Evolutionary conservation across 2,113 vertebrate genomes (phyloP).

Genomic region (Lucifuga dentata): DNA sequence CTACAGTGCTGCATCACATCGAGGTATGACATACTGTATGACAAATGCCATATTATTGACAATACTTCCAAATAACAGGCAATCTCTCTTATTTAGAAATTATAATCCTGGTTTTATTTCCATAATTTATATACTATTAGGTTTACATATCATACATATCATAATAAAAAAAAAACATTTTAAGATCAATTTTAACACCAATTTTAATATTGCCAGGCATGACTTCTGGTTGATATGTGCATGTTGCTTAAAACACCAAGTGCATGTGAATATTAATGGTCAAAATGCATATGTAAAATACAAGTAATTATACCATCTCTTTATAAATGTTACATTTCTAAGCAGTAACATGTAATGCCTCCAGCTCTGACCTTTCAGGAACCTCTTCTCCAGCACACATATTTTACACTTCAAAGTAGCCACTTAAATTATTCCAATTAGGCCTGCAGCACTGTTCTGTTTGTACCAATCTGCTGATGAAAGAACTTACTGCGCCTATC

Average conservation of each 20-base stretch:
- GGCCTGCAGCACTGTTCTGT: slow-evolving; percentile 55
- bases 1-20: too few species aligned
- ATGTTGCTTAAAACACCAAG: too few species aligned
- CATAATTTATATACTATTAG: too few species aligned
- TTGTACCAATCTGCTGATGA: slow-evolving; percentile 71
- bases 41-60: too few species aligned
- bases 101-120: slow-evolving; percentile 12
- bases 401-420: slow-evolving; percentile 78
- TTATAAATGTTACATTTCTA: slow-evolving; percentile 37
- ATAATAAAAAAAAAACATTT: too few species aligned
- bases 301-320: slow-evolving; percentile 46
- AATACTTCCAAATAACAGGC: too few species aligned
- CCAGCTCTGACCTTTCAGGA: slow-evolving; percentile 67
- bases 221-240: too few species aligned
- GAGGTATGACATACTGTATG: too few species aligned
- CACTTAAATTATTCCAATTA: slow-evolving; percentile 78
- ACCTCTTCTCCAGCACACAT: slow-evolving; percentile 46
- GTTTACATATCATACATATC: too few species aligned
- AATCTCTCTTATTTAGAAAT: too few species aligned
- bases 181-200: too few species aligned
- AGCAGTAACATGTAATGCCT: slow-evolving; percentile 41
- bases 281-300: slow-evolving; percentile 31
- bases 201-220: too few species aligned
- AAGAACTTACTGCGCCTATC: slow-evolving; percentile 60
- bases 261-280: slow-evolving; percentile 2